A percentile compares a stretch with the other conserved stretches of the same genome.
Evolutionary conservation across 2,797 vertebrate genomes (phyloP).

Genomic region (Myotis pilosus): DNA sequence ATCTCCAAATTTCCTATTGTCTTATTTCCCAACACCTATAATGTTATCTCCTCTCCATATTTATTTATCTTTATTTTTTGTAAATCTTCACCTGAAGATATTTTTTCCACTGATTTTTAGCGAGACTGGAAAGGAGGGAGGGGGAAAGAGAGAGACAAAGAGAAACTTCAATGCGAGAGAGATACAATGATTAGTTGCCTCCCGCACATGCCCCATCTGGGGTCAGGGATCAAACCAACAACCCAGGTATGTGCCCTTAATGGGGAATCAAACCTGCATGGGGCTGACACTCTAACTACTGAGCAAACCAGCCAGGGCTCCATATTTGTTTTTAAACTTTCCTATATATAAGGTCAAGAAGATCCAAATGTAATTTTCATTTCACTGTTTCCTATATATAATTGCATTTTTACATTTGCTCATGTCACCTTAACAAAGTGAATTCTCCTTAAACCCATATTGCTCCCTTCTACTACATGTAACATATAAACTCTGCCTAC

Average conservation of each 20-base stretch:
- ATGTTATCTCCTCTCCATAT: neutral
- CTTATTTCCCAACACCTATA: neutral
- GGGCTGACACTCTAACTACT: neutral
- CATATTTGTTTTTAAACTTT: neutral
- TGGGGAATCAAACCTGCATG: neutral
- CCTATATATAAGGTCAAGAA: neutral
- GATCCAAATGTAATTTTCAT: conserved; percentile 1
- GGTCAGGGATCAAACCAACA: neutral
- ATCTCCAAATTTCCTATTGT: neutral
- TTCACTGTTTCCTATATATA: neutral
- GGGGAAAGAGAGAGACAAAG: neutral
- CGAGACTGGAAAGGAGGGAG: neutral
- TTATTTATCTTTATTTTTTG: neutral
- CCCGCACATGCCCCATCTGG: neutral
- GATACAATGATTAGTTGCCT: neutral
- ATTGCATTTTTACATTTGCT: conserved; percentile 11
- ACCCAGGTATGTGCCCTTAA: neutral
- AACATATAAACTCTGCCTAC: neutral
- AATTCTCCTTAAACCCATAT: conserved; percentile 21
- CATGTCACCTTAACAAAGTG: neutral
- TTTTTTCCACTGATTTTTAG: neutral
- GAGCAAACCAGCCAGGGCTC: neutral
- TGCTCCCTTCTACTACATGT: conserved; percentile 40
- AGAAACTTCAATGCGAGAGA: neutral
- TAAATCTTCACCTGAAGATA: neutral